Base-by-base conservation (phyloP, 1,140 invertebrate genomes). In the Listronotus oregonensis region DNA sequence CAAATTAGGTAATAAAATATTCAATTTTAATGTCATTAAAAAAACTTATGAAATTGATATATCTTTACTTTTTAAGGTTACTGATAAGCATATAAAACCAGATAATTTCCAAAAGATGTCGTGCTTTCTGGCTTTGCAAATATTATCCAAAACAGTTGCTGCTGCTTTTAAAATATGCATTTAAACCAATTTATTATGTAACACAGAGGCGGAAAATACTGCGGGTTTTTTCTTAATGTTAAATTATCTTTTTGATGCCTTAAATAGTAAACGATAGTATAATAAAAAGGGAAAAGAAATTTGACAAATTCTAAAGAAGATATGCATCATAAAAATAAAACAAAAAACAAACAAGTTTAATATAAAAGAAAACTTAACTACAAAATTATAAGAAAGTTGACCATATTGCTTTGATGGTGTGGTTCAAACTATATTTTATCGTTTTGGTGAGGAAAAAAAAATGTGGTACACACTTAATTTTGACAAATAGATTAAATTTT, bases 151-250 rank as follows among this genome's bases (percentile, higher is more conserved):
- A 18, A 67, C 55, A 9, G 67, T 73, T 8, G 58, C 68, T 17
- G 52, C 43, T 12, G 61, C 68, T 32, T 67, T 73, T 12, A 62
- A 55, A 58, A 71, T 71, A 27, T 15, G 68, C 60, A 31, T 32
- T 58, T 46, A 39, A 55, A 44, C 68, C 54, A 12, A 63, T 51
- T 50, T 51, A 74, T 62, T 62, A 54, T 62, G 55, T n/a, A 66
- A 59, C 21, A 46, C 11, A 47, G 47, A 59, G 43, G 70, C 50
- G n/a, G 39, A 31, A n/a, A 39, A 55, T 43, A 71, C 69, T n/a
- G 60, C 62, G 58, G 50, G 71, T 50, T 66, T 74, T 60, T 42
- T 74, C 34, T 72, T 21, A 69, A 70, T 68, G 59, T 66, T 68
- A 47, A 11, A 27, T n/a, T 37, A 18, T 67, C 21, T 27, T 27